Conservation (phyloP, 2,797 vertebrate species). For the Molossus alvarezi region DNA sequence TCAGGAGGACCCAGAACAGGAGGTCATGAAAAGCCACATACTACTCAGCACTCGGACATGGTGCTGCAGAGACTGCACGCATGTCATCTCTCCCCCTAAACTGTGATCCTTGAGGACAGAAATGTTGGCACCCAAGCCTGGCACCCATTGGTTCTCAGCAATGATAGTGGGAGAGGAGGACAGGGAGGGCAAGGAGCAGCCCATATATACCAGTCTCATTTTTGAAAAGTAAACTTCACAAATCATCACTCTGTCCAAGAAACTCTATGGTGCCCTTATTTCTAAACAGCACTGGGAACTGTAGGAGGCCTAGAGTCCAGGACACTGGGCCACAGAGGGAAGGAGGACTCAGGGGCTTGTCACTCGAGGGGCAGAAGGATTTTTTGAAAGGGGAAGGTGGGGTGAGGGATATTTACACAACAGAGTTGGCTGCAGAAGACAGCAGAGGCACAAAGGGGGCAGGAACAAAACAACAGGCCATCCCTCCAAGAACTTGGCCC, state of each 20-base stretch:
- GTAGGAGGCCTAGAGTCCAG: not conserved
- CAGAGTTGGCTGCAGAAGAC: not conserved
- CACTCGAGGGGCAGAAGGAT: not conserved
- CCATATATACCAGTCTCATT: not conserved
- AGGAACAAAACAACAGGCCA: not conserved
- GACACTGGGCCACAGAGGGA: not conserved
- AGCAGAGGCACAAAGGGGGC: not conserved
- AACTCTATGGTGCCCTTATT: not conserved
- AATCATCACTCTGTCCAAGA: not conserved
- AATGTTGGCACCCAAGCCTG: not conserved
- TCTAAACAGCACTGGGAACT: not conserved
- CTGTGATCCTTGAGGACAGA: not conserved
- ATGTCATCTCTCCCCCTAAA: accelerated
- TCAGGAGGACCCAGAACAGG: not conserved
- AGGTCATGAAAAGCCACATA: not conserved
- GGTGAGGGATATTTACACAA: not conserved
- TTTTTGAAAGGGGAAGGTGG: not conserved
- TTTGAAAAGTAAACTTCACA: conserved; percentile 14
- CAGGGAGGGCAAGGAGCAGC: not conserved
- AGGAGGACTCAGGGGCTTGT: not conserved
- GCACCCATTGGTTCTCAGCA: not conserved
- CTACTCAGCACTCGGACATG: not conserved
- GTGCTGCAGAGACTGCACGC: accelerated
- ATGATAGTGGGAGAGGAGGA: accelerated
- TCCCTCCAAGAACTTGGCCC: not conserved